phyloP scores from a whole-genome alignment of 2,888 invertebrate species.

The Temnothorax unifasciatus region DNA sequence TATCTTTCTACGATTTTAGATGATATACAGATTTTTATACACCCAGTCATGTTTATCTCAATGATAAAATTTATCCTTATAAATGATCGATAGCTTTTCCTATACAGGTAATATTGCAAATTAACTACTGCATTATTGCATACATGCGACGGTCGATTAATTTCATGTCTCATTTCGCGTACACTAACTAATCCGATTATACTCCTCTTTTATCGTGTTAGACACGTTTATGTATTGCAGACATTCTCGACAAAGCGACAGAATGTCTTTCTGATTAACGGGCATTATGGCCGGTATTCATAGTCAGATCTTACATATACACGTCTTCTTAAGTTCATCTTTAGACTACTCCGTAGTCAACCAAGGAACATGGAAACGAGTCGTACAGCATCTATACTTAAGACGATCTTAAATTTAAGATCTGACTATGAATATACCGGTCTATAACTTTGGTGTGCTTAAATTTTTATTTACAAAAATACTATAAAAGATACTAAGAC shows the following conservation, averaged over 20 bases:
- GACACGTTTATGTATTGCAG: not conserved
- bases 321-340: no score
- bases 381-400: no score
- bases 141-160: not conserved
- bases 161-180: not conserved
- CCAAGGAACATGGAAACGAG: no score
- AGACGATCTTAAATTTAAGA: no score
- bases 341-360: no score
- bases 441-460: not conserved
- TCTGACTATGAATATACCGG: no score
- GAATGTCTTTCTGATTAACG: not conserved
- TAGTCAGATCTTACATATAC: no score
- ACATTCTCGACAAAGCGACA: not conserved
- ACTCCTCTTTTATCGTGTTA: not conserved
- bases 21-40: constrained; percentile 45
- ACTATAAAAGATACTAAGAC: not conserved
- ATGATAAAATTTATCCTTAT: not conserved
- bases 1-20: not conserved
- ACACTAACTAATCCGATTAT: not conserved
- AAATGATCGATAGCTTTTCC: constrained; percentile 9
- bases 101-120: constrained; percentile 21
- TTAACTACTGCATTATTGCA: not conserved
- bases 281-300: not conserved
- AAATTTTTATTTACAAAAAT: constrained; percentile 25
- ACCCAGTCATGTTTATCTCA: not conserved